Base-by-base conservation (phyloP, 2,888 invertebrate genomes). In the Drosophila testacea region DNA sequence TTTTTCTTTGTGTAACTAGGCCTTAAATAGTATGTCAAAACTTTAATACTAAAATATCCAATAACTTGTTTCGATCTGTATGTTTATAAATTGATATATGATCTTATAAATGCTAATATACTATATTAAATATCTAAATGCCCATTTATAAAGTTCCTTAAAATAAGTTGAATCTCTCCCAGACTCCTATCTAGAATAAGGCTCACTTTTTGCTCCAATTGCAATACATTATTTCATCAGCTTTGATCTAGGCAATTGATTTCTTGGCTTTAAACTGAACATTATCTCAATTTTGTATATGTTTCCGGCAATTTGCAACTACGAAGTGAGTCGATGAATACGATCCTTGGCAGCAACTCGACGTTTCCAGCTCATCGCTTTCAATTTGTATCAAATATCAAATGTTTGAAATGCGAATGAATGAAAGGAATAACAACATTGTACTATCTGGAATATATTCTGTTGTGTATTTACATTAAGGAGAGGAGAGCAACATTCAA, bases 341-440 rank as follows among this genome's bases (percentile, higher is more conserved):
- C 34, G 59, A 60, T 76, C 52, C 60, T 59, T 36, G 55, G 36
- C 42, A 30, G 41, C 51, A 61, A 83, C 71, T 85, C 83, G 83
- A 88, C 83, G 86, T 83, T 83, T 83, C 86, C 88, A 80, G 75
- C 66, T 83, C 83, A 72, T 88, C 83, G 88, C 88, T 85, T 83
- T 78, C 83, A 55, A 88, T 83, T 88, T 80, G 80, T 77, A 88
- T 83, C 83, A 83, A 85, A 78, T 79, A 62, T 62, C 71, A 30
- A 11, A 27, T 6, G 11, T 11, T 27, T 10, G 32, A 34, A 22
- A 27, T 1, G 44, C 6, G 11, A 22, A 51, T 1, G 5, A 11
- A 51, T 6, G 34, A 36, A 41, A 28, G 30, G 16, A 22, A 47
- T 22, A 47, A 55, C 13, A 48, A 16, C 7, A 42, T 38, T 6